Conservation (phyloP, 2,113 vertebrate species). For the Anthoscopus minutus region DNA sequence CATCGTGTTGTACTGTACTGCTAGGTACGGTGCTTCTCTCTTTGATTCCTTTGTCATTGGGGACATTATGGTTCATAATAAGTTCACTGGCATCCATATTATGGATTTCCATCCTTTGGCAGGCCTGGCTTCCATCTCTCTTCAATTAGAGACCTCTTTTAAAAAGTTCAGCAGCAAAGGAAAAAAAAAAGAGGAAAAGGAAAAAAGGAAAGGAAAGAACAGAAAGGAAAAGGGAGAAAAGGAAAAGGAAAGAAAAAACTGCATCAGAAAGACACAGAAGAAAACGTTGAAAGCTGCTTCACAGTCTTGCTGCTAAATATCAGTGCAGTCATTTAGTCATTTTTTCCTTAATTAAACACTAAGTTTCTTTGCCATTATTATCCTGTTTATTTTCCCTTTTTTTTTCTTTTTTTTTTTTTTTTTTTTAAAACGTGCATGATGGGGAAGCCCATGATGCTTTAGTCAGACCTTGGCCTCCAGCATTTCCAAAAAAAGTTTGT, state of each 20-base stretch:
- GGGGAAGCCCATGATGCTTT: conserved; percentile 68
- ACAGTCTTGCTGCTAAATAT: conserved; percentile 79
- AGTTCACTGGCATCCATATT: conserved; percentile 90
- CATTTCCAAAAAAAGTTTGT: conserved; percentile 99
- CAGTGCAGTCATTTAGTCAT: conserved; percentile 76
- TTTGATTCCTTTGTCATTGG: conserved; percentile 79
- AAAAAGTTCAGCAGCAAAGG: conserved; percentile 56
- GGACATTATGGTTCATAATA: conserved; percentile 71
- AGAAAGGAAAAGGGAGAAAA: conserved; percentile 52
- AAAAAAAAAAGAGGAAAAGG: background rate
- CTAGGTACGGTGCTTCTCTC: conserved; percentile 71
- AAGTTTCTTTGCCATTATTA: conserved; percentile 75
- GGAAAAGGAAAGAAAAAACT: conserved; percentile 56
- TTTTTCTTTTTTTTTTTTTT: conserved; percentile 51
- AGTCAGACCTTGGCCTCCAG: conserved; percentile 99
- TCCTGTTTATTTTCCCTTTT: conserved; percentile 69
- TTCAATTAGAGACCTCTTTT: conserved; percentile 80
- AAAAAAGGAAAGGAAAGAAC: conserved; percentile 65
- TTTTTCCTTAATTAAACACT: conserved; percentile 76
- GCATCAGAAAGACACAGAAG: conserved; percentile 66
- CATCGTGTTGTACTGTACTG: conserved; percentile 67
- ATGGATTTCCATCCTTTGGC: conserved; percentile 95
- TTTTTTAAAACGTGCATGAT: conserved; percentile 68
- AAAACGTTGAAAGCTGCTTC: conserved; percentile 78
- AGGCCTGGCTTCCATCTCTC: conserved; percentile 88